Conservation (phyloP, 2,888 invertebrate species). For the Peribatodes rhomboidaria region DNA sequence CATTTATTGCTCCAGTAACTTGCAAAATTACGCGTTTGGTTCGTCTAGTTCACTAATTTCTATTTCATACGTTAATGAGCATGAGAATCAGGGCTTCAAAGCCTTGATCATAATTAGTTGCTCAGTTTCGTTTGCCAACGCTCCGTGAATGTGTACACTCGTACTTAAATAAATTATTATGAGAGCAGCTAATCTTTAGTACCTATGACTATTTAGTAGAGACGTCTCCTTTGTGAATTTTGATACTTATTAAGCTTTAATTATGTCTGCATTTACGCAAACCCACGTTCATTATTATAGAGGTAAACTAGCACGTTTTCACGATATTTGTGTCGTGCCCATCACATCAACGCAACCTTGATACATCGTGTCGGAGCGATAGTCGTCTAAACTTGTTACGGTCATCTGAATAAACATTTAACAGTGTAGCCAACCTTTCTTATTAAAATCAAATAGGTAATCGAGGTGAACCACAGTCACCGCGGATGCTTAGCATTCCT, state of each 20-base stretch:
- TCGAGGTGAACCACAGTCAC: slow-evolving; percentile 71
- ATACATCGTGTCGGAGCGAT: slow-evolving; percentile 27
- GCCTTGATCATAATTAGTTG: slow-evolving; percentile 3
- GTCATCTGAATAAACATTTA: slow-evolving; percentile 58
- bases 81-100: slow-evolving; percentile 25
- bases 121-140: not conserved
- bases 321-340: slow-evolving; percentile 15
- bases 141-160: not conserved
- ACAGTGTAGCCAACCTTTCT: slow-evolving; percentile 65
- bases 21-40: slow-evolving; percentile 39
- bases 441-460: slow-evolving; percentile 61
- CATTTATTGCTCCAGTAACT: slow-evolving; percentile 47
- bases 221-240: not conserved
- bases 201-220: not conserved
- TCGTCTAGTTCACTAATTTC: slow-evolving; percentile 30
- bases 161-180: not conserved
- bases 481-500: slow-evolving; percentile 59
- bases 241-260: slow-evolving; percentile 3
- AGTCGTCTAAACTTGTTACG: slow-evolving; percentile 50
- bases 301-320: slow-evolving; percentile 23
- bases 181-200: too few relatives aligned
- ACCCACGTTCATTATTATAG: slow-evolving; percentile 1
- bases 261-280: not conserved
- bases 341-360: slow-evolving; percentile 25
- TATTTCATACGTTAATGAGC: slow-evolving; percentile 40